Evolutionary conservation across 64 coral and sea anemone species (phyloP), one percentile per base, ranked within the genome.

Genomic region (Anthopleura sola): DNA sequence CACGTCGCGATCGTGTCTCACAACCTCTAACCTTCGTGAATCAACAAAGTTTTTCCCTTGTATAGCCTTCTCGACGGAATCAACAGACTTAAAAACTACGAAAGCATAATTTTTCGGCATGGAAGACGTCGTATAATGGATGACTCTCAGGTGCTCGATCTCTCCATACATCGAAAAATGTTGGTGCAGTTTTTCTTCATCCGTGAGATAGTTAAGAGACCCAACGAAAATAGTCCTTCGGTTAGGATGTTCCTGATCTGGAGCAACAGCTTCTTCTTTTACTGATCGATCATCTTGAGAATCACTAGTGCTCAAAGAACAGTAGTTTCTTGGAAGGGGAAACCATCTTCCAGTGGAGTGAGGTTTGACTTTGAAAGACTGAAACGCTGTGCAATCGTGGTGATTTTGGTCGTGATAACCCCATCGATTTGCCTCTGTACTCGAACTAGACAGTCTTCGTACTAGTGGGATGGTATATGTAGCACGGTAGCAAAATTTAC

Each of bases 51-150:
- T 31, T 34, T 71, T 71, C 16, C 66, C 29, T 34, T 71, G 66
- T 10, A 71, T 7, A 32, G 66, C 66, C 13, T 71, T 71, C 13
- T 71, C 66, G 26, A 71, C 64, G 2, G 84, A 37, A 12, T 86
- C 84, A 39, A 69, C 34, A 39, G 57, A 28, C 31, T 36, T 37
- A 86, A 71, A 86, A 68, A 36, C 57, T 18, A 86, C 64, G 26
- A 16, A 71, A 34, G 28, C n/a, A 34, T 71, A 71, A 34, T 31
- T 32, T 71, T 71, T 32, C 34, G 28, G 66, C 8, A 71, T 28
- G n/a, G 66, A 71, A 71, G 66, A 9, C 9, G 66, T 71, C 12
- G 66, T 71, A 34, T 71, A 32, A 71, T 29, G 66, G 11, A 71
- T 71, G 29, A 71, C 66, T 36, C 66, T 31, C 10, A 71, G 13